These are phyloP conservation scores for Leptinotarsa rubiginosa DNA, from an alignment of 2,888 invertebrate species.

Conservation along the genomic window DNA sequence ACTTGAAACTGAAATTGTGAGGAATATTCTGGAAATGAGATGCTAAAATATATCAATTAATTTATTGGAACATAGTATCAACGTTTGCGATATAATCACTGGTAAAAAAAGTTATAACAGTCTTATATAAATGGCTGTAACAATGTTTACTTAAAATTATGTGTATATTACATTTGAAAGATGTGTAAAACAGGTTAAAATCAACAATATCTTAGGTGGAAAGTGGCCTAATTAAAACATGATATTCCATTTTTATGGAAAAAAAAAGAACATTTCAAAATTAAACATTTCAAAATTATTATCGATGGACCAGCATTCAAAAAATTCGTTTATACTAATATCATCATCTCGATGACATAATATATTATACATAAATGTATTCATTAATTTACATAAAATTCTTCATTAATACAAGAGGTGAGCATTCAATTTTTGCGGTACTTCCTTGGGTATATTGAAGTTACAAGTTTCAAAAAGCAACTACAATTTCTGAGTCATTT, in stretches of 20 bases:
- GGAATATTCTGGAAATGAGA: neutral
- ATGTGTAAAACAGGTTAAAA: conserved; percentile 25
- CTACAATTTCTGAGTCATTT: too few species aligned
- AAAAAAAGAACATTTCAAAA: conserved; percentile 9
- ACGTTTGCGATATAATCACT: conserved; percentile 34
- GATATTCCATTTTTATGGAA: neutral
- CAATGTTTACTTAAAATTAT: conserved; percentile 37
- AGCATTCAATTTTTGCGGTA: too few species aligned
- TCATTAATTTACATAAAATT: too few species aligned
- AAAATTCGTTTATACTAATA: too few species aligned
- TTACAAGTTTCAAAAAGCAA: too few species aligned
- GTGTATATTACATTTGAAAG: conserved; percentile 30
- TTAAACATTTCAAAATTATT: conserved; percentile 2
- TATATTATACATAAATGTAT: too few species aligned
- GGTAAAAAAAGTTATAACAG: conserved; percentile 38
- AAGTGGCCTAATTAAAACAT: conserved; percentile 12
- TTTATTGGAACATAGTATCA: conserved; percentile 27
- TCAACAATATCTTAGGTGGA: conserved; percentile 19
- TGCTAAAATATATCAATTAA: neutral
- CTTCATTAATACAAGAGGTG: too few species aligned
- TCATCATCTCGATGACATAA: too few species aligned
- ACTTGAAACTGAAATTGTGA: too few species aligned
- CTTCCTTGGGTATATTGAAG: too few species aligned
- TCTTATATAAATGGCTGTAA: conserved; percentile 41
- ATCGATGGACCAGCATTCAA: too few species aligned